Base-by-base conservation (phyloP, 2,113 vertebrate species). In the Pao palembangensis region DNA sequence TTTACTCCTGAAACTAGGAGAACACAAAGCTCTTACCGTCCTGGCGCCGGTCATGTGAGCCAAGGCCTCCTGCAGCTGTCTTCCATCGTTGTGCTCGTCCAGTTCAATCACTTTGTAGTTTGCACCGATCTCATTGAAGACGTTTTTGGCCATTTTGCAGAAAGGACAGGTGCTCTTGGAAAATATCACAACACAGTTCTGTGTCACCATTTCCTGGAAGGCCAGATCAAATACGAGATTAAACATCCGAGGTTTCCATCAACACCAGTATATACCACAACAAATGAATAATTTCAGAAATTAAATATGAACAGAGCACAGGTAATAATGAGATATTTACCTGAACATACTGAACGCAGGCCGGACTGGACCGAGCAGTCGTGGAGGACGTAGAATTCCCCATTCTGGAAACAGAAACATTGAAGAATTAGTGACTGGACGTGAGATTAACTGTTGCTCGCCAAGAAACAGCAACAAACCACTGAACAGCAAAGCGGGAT, bases 101-200 rank as follows among this genome's bases (percentile, higher is more conserved):
- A 99, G 71, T 76, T 98, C 96, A 8, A 98, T 78, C 19, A 90
- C 92, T 85, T 89, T 95, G 48, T 94, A 99, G 19, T 79, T 82
- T 0, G 95, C 79, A 6, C 95, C 92, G 23, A 98, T 91, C 80
- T 91, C 85, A 4, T 90, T 91, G 81, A 99, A 98, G 11, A 98
- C 88, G 1, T 92, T 91, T 76, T 99, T 99, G 64, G 94, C 94
- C 93, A 95, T 96, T 65, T 84, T 92, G 85, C 96, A 98, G 69
- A 96, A 98, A 13, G 89, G 84, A 43, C 97, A 99, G 0, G 91
- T 94, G 66, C 92, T 94, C 88, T 98, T 98, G 51, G 97, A 99
- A 89, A 98, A 99, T 85, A 98, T 98, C 70, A 98, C 96, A 16
- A 99, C 93, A 25, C 94, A 98, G 80, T 98, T 94, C 56, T 88